phyloP scores from a whole-genome alignment of 2,888 invertebrate species.

The Sympetrum striolatum region DNA sequence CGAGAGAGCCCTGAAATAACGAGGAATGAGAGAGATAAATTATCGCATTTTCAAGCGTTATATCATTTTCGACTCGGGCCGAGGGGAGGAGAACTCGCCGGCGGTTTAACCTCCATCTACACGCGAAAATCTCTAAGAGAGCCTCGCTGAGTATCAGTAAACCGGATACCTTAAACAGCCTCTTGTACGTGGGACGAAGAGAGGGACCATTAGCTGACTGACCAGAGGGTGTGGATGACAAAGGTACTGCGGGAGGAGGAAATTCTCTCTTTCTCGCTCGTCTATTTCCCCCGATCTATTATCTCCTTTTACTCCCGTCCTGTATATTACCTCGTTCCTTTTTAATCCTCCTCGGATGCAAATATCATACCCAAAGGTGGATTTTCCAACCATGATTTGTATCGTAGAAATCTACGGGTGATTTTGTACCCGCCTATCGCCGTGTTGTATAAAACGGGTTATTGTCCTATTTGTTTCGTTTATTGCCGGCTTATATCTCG shows the following conservation, averaged over 20 bases:
- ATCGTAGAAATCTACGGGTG: too few species aligned
- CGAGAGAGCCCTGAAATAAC: not conserved
- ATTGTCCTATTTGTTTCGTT: too few species aligned
- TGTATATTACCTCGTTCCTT: not conserved
- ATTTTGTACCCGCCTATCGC: too few species aligned
- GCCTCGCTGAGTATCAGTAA: constrained; percentile 2
- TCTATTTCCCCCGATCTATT: not conserved
- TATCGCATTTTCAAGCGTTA: constrained; percentile 33
- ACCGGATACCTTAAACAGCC: constrained; percentile 30
- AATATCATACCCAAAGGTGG: too few species aligned
- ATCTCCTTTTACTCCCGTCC: not conserved
- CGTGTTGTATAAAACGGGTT: too few species aligned
- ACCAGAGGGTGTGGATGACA: not conserved
- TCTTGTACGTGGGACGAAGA: not conserved
- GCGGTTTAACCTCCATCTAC: constrained; percentile 30
- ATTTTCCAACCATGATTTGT: too few species aligned
- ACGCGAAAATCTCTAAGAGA: constrained; percentile 24
- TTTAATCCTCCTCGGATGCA: not conserved
- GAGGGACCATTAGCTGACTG: constrained; percentile 21
- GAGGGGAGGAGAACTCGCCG: not conserved
- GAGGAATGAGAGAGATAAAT: constrained; percentile 17
- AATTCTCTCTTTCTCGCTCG: not conserved
- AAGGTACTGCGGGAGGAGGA: not conserved
- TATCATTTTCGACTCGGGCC: constrained; percentile 31
- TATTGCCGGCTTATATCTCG: too few species aligned